These are phyloP conservation scores for Druceiella hillmani DNA, from an alignment of 2,888 invertebrate species.

Conservation along the genomic window DNA sequence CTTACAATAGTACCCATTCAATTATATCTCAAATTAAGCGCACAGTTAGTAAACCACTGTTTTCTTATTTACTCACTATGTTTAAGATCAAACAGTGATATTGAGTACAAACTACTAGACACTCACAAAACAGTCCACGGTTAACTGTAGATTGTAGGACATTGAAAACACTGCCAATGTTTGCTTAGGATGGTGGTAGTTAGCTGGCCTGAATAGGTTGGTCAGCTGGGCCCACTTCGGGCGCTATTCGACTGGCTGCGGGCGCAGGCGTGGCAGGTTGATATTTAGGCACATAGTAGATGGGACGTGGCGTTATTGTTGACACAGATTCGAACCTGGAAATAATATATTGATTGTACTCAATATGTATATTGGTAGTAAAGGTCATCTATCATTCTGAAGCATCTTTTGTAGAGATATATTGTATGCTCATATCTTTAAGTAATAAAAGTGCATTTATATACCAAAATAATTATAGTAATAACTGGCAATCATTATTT, in stretches of 20 bases:
- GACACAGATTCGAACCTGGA: conserved; percentile 42
- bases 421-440: too few species aligned
- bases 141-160: too few species aligned
- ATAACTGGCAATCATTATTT: conserved; percentile 7
- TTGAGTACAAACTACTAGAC: too few species aligned
- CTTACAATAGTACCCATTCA: too few species aligned
- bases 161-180: too few species aligned
- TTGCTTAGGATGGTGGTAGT: too few species aligned
- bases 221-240: background rate
- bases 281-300: conserved; percentile 38
- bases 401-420: background rate
- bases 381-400: background rate
- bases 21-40: too few species aligned
- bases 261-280: conserved; percentile 26
- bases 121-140: too few species aligned
- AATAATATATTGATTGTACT: conserved; percentile 3
- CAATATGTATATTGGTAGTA: background rate
- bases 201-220: too few species aligned
- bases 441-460: background rate
- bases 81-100: too few species aligned
- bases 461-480: background rate
- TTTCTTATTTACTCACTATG: too few species aligned
- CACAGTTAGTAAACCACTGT: too few species aligned
- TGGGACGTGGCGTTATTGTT: conserved; percentile 35
- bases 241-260: background rate